These are phyloP conservation scores for Glossosoma conforme DNA, from an alignment of 1,140 invertebrate genomes.

Conservation along the genomic window DNA sequence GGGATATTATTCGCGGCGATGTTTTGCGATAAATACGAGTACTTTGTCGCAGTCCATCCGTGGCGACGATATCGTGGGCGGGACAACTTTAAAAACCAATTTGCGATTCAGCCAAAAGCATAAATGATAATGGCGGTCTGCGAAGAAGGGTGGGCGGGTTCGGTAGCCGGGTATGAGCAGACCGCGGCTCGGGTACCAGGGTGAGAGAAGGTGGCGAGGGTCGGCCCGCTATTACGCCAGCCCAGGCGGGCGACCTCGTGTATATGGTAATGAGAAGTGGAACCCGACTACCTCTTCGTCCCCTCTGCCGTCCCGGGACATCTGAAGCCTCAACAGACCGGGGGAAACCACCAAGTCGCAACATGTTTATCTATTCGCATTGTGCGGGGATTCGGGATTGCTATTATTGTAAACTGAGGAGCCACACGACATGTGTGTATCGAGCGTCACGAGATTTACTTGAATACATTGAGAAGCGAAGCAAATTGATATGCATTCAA, in stretches of 20 bases:
- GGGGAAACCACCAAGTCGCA: neutral
- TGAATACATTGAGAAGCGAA: too few species aligned
- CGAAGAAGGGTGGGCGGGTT: neutral
- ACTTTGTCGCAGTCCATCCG: too few species aligned
- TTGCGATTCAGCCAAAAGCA: conserved; percentile 29
- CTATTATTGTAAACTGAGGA: too few species aligned
- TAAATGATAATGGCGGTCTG: conserved; percentile 21
- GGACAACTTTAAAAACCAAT: conserved; percentile 26
- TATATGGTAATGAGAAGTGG: conserved; percentile 29
- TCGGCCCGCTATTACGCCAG: conserved; percentile 23
- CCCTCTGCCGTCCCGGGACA: neutral
- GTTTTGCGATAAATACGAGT: too few species aligned
- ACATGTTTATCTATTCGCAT: neutral
- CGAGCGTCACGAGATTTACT: too few species aligned
- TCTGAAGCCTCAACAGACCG: too few species aligned
- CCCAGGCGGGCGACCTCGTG: conserved; percentile 18
- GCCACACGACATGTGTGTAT: too few species aligned
- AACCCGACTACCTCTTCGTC: conserved; percentile 11
- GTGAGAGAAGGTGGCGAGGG: neutral
- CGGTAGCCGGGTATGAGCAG: neutral
- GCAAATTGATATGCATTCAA: too few species aligned
- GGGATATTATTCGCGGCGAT: too few species aligned
- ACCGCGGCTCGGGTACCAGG: neutral
- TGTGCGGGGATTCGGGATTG: too few species aligned
- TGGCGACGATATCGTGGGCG: too few species aligned